phyloP scores from a whole-genome alignment of 1,140 invertebrate genomes.

The Colletes gigas region DNA sequence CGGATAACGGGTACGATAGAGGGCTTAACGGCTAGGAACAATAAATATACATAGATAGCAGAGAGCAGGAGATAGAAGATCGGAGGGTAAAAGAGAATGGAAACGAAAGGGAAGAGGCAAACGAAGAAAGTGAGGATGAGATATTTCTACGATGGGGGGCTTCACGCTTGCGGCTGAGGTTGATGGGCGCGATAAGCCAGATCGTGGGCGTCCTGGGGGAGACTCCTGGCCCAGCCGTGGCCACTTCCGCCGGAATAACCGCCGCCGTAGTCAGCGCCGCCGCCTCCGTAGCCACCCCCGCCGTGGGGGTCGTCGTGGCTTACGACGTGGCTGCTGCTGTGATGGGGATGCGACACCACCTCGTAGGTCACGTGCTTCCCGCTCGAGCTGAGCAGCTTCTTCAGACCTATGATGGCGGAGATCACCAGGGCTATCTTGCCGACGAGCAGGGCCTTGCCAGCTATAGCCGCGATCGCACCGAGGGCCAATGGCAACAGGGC shows the following conservation, averaged over 20 bases:
- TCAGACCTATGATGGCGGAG: slow-evolving; percentile 90
- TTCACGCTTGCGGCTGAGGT: slow-evolving; percentile 72
- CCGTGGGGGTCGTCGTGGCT: slow-evolving; percentile 85
- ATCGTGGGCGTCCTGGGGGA: slow-evolving; percentile 87
- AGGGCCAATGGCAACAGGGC: slow-evolving; percentile 88
- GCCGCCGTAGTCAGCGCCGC: slow-evolving; percentile 82
- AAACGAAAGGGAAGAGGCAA: slow-evolving; percentile 34
- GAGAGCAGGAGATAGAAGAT: neutral
- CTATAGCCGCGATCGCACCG: slow-evolving; percentile 90
- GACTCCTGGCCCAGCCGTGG: slow-evolving; percentile 85
- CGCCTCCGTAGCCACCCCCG: slow-evolving; percentile 81
- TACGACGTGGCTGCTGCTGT: slow-evolving; percentile 83
- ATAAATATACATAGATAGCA: too few relatives aligned
- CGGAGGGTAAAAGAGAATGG: neutral
- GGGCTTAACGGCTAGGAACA: too few relatives aligned
- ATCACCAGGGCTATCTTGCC: slow-evolving; percentile 92
- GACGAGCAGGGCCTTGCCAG: slow-evolving; percentile 91
- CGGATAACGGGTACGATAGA: neutral
- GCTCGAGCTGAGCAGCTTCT: slow-evolving; percentile 86
- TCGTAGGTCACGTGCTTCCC: slow-evolving; percentile 92
- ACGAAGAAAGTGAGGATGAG: slow-evolving; percentile 53
- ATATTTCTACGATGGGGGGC: slow-evolving; percentile 56
- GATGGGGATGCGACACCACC: slow-evolving; percentile 91
- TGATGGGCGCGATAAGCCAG: slow-evolving; percentile 89
- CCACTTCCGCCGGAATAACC: slow-evolving; percentile 81